Evolutionary conservation across 2,888 invertebrate species (phyloP).

Genomic region (Synergus japonicus): DNA sequence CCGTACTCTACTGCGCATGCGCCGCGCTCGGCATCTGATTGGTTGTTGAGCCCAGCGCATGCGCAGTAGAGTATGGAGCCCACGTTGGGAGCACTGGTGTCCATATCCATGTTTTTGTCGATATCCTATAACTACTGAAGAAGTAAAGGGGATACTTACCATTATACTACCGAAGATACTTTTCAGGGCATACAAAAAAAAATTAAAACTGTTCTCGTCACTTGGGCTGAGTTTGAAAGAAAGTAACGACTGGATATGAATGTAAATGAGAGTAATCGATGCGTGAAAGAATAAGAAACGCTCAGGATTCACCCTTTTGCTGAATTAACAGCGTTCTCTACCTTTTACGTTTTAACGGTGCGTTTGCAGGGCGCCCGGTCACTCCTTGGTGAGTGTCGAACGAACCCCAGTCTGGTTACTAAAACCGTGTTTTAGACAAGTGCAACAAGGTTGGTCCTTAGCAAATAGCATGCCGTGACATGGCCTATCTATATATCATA

Average conservation of each 20-base stretch:
- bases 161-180: constrained; percentile 1
- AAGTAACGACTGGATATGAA: not conserved
- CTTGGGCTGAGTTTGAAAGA: not conserved
- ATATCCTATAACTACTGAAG: not conserved
- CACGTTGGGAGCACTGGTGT: no score
- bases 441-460: constrained; percentile 78
- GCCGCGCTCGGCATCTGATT: no score
- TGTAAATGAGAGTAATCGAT: constrained; percentile 3
- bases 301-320: constrained; percentile 67
- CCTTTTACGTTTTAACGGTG: constrained; percentile 75
- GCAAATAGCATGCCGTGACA: constrained; percentile 77
- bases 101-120: no score
- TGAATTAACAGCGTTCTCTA: constrained; percentile 67
- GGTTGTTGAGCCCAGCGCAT: no score
- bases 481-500: constrained; percentile 74
- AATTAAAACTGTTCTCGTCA: not conserved
- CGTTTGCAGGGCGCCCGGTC: constrained; percentile 77
- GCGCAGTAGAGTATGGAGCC: no score
- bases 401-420: constrained; percentile 76
- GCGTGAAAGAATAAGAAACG: constrained; percentile 43
- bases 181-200: not conserved
- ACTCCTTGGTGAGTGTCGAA: constrained; percentile 77
- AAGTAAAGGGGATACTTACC: not conserved
- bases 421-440: constrained; percentile 77
- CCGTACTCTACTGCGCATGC: no score